A percentile compares a stretch with the other conserved stretches of the same genome.
These are phyloP conservation scores for Micoletzkya japonica DNA, from an alignment of 2,888 invertebrate species.

Conservation along the genomic window DNA sequence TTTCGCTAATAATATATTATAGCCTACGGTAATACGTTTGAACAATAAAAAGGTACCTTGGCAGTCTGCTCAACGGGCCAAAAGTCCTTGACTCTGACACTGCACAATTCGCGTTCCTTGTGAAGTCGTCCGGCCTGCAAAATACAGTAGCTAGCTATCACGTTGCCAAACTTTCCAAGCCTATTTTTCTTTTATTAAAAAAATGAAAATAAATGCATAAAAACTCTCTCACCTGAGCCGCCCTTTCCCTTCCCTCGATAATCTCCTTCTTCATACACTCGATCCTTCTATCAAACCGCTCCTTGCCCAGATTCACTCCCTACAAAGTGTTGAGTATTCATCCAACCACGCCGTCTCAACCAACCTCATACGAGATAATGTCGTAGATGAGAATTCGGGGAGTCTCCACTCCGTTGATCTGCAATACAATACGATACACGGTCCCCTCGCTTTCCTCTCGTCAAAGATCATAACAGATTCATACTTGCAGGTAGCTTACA, in stretches of 20 bases:
- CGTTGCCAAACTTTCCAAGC: not conserved
- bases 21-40: too few species aligned
- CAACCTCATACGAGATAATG: constrained; percentile 79
- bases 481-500: too few species aligned
- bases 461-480: too few species aligned
- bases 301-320: constrained; percentile 77
- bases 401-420: constrained; percentile 67
- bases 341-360: constrained; percentile 3
- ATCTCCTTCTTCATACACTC: constrained; percentile 75
- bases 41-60: too few species aligned
- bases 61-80: constrained; percentile 74
- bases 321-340: constrained; percentile 40
- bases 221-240: constrained; percentile 70
- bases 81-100: constrained; percentile 85
- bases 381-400: constrained; percentile 94
- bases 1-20: too few species aligned
- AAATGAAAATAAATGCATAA: not conserved
- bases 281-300: constrained; percentile 79
- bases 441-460: too few species aligned
- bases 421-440: not conserved
- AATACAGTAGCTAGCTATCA: constrained; percentile 28
- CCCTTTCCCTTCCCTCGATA: constrained; percentile 72
- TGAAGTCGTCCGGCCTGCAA: constrained; percentile 77
- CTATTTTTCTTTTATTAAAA: not conserved
- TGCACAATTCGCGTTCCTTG: constrained; percentile 82